phyloP scores from a whole-genome alignment of 1,140 invertebrate species.

The Babylonia areolata region DNA sequence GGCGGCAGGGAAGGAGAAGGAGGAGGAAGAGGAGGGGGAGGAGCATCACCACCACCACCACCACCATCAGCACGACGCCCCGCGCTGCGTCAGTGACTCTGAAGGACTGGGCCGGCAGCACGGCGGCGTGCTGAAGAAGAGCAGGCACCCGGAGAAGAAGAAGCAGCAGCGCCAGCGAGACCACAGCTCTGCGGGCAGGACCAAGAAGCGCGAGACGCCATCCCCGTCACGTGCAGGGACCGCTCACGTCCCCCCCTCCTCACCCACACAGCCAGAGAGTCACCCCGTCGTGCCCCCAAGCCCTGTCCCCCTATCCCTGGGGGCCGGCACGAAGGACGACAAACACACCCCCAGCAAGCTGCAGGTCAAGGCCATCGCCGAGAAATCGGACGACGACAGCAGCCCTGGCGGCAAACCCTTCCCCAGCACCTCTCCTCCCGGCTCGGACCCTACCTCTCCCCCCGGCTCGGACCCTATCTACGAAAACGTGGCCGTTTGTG shows the following conservation, averaged over 20 bases:
- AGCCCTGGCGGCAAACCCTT: background rate
- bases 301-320: background rate
- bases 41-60: too few species aligned
- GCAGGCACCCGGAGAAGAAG: constrained; percentile 7
- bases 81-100: background rate
- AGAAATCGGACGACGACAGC: constrained; percentile 17
- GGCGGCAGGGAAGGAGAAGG: background rate
- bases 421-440: too few species aligned
- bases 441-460: background rate
- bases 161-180: background rate
- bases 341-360: constrained; percentile 16
- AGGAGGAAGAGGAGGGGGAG: too few species aligned
- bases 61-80: background rate
- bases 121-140: background rate
- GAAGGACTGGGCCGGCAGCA: background rate
- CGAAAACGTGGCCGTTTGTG: constrained; percentile 4
- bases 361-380: constrained; percentile 28
- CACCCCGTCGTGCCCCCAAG: background rate
- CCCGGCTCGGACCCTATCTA: constrained; percentile 18
- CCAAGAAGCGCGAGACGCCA: background rate
- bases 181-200: background rate
- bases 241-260: too few species aligned
- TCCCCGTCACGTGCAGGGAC: background rate
- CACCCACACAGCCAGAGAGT: background rate
- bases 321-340: background rate